phyloP scores from a whole-genome alignment of 2,888 invertebrate genomes.

The Schizotus pectinicornis region DNA sequence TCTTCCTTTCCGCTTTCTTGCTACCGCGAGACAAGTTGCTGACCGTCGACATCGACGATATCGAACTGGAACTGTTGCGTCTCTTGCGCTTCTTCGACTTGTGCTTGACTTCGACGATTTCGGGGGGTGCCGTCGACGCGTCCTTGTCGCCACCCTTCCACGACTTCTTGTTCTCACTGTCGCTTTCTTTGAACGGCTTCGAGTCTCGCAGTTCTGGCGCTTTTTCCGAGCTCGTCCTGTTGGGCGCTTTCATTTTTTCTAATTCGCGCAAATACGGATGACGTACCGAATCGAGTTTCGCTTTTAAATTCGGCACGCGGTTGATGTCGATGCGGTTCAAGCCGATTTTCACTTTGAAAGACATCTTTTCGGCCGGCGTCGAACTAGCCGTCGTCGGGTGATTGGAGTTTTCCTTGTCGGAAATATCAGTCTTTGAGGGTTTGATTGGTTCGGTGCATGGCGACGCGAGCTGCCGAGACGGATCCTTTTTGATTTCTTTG shows the following conservation, averaged over 20 bases:
- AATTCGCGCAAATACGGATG: constrained; percentile 34
- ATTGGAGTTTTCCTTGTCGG: constrained; percentile 27
- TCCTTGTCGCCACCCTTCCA: constrained; percentile 7
- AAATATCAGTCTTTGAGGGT: constrained; percentile 58
- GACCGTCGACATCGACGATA: constrained; percentile 56
- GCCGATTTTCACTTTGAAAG: constrained; percentile 47
- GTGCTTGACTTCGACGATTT: constrained; percentile 29
- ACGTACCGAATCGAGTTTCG: constrained; percentile 33
- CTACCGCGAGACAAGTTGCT: constrained; percentile 51
- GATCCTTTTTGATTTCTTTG: constrained; percentile 36
- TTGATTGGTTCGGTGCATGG: constrained; percentile 44
- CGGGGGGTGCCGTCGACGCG: background rate
- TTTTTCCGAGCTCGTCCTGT: background rate
- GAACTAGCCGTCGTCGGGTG: background rate
- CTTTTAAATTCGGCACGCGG: constrained; percentile 39
- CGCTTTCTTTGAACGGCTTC: constrained; percentile 34
- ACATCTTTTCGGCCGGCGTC: constrained; percentile 8
- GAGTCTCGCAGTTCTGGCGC: constrained; percentile 26
- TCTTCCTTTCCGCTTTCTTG: constrained; percentile 41
- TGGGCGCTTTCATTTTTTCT: constrained; percentile 31
- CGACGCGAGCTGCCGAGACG: constrained; percentile 20
- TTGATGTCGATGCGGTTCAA: constrained; percentile 58
- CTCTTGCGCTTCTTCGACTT: constrained; percentile 56
- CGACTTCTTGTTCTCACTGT: constrained; percentile 31
- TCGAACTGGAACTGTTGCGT: constrained; percentile 54